Base-by-base conservation (phyloP, 1,140 invertebrate species). In the Hyposmocoma kahamanoa region DNA sequence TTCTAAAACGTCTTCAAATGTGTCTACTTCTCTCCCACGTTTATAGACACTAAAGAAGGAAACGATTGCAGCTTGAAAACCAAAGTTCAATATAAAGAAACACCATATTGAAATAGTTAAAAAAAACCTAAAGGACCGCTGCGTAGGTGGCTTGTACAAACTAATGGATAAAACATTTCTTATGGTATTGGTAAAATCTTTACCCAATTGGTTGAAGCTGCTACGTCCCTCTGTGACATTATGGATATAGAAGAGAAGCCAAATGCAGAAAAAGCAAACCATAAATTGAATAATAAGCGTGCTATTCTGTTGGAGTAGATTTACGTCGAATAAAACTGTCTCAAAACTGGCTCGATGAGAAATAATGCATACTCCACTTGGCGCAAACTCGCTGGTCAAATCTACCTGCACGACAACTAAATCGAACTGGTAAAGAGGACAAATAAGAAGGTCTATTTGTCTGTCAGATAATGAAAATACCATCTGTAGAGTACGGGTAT, bases 31-130 rank as follows among this genome's bases (percentile, higher is more conserved):
- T 45, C 73, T 73, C 0, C 75, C 79, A 49, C 74, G 67, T 24
- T 74, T 84, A 13, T 70, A 59, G 6, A 72, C 75, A 20, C 77
- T 81, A 41, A 86, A 79, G 21, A 85, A 73, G 10, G 86, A 85
- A 49, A 82, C 73, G 26, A 87, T 85, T 20, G 61, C 70, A 0
- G 83, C 86, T 56, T 87, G 86, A 2, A 67, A 71, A 5, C 59
- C 59, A 59, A 84, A 85, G 46, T 75, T 85, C 10, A 85, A 58
- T 17, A 82, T 32, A 44, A 82, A 85, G 44, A 79, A 84, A 42
- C 78, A 57, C 78, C 80, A 85, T 20, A 81, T 68, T 1, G 70
- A 53, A 41, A 72, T 55, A 3, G 50, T 47, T 20, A 84, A 48
- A 52, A 72, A 82, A 26, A 84, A 72, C 22, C 75, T 62, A 53